Evolutionary conservation across 1,140 invertebrate species (phyloP).

Genomic region (Adelges cooleyi): DNA sequence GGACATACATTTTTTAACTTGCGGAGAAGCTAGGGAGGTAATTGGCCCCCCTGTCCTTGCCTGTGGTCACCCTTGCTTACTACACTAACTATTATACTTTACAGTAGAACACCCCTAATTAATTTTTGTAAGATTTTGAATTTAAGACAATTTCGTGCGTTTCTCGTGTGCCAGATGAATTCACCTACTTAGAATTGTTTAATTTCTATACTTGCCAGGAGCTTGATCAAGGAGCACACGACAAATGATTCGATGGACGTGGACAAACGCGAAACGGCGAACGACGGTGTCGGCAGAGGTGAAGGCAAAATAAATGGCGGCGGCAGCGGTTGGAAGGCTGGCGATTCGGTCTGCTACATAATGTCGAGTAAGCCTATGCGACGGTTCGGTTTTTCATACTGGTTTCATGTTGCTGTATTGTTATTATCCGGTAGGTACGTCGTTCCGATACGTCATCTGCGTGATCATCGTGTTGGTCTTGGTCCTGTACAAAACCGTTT

Average conservation of each 20-base stretch:
- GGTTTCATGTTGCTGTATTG: neutral
- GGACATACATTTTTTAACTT: too few species aligned
- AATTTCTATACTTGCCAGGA: too few species aligned
- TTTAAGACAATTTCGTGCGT: too few species aligned
- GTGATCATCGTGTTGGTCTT: slow-evolving; percentile 9
- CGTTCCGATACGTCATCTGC: slow-evolving; percentile 3
- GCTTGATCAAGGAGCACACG: neutral
- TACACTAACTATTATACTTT: too few species aligned
- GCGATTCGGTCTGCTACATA: slow-evolving; percentile 5
- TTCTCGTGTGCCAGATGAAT: too few species aligned
- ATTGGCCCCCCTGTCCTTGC: too few species aligned
- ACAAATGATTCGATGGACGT: neutral
- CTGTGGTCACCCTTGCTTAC: too few species aligned
- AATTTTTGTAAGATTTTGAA: too few species aligned
- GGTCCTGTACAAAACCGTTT: slow-evolving; percentile 4
- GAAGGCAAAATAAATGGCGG: neutral
- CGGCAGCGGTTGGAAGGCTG: neutral
- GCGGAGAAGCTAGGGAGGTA: too few species aligned
- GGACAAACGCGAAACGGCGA: neutral
- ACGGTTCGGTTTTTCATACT: neutral
- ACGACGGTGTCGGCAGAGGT: neutral
- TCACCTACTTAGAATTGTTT: too few species aligned
- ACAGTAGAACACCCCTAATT: too few species aligned
- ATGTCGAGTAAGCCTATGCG: slow-evolving; percentile 10
- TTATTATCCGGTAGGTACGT: neutral